phyloP scores from a whole-genome alignment of 2,797 vertebrate genomes.

The Philypnodon macrostomus region DNA sequence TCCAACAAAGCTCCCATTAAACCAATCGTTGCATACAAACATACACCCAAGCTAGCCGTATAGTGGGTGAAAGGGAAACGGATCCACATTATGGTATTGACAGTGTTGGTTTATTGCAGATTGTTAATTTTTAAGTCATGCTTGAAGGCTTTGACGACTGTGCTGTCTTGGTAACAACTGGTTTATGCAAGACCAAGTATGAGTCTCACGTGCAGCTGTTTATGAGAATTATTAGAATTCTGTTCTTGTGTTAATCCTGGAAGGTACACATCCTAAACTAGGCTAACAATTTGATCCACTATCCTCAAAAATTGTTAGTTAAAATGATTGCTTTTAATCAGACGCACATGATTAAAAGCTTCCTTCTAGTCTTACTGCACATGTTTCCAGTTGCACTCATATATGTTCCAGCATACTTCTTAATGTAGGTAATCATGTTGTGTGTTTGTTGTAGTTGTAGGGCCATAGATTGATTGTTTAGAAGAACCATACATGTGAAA shows the following conservation, averaged over 20 bases:
- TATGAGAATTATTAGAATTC: constrained; percentile 16
- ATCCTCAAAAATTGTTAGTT: background rate
- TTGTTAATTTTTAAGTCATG: constrained; percentile 14
- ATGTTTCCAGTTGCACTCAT: constrained; percentile 32
- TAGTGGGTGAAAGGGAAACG: constrained; percentile 18
- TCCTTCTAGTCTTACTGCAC: constrained; percentile 30
- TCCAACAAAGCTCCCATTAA: constrained; percentile 16
- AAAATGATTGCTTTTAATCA: constrained; percentile 5
- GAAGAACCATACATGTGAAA: constrained; percentile 31
- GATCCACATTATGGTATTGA: constrained; percentile 9
- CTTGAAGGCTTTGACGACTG: constrained; percentile 14
- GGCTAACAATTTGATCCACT: background rate
- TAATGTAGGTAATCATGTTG: constrained; percentile 33
- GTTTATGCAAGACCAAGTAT: constrained; percentile 10
- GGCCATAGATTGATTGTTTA: constrained; percentile 36
- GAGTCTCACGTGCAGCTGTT: constrained; percentile 23
- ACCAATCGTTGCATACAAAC: constrained; percentile 11
- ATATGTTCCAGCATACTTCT: constrained; percentile 40
- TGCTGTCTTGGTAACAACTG: constrained; percentile 12
- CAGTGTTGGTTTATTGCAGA: constrained; percentile 17
- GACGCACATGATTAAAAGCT: constrained; percentile 10
- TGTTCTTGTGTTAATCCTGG: constrained; percentile 10
- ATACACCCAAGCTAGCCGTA: constrained; percentile 8
- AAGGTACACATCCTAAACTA: constrained; percentile 15
- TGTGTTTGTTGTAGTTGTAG: constrained; percentile 47